phyloP scores from a whole-genome alignment of 92 coral and sea anemone genomes.

The Paramuricea clavata region DNA sequence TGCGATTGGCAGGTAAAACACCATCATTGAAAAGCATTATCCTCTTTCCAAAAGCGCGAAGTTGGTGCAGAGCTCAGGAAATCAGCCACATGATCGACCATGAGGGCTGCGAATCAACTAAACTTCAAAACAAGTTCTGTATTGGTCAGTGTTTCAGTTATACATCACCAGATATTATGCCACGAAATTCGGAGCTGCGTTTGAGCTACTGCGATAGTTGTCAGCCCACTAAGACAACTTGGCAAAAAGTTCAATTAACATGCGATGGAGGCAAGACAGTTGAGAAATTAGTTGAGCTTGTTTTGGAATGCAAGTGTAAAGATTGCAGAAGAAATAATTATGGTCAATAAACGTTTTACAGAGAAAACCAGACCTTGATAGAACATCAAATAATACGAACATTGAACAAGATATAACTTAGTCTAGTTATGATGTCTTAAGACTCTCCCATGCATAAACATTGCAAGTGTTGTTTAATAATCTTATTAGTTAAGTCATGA shows the following conservation, averaged over 20 bases:
- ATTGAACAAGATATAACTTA: too few species aligned
- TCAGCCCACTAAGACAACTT: constrained; percentile 73
- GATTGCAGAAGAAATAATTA: constrained; percentile 34
- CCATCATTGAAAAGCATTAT: constrained; percentile 18
- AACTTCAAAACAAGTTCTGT: constrained; percentile 72
- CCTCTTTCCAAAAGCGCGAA: constrained; percentile 44
- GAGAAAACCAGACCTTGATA: too few species aligned
- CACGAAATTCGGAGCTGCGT: constrained; percentile 39
- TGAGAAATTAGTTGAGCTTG: constrained; percentile 78
- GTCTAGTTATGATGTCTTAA: too few species aligned
- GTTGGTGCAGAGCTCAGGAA: constrained; percentile 72
- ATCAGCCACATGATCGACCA: constrained; percentile 64
- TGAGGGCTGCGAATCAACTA: constrained; percentile 62
- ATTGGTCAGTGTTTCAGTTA: constrained; percentile 79
- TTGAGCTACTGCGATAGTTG: constrained; percentile 72
- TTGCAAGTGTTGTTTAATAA: too few species aligned
- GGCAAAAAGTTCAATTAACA: constrained; percentile 69
- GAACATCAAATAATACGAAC: not conserved
- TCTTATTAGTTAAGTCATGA: too few species aligned
- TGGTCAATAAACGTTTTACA: not conserved
- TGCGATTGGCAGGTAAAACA: not conserved
- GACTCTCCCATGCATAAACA: too few species aligned
- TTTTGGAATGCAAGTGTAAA: constrained; percentile 69
- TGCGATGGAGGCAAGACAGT: constrained; percentile 52
- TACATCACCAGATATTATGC: constrained; percentile 66